A percentile compares a stretch with the other conserved stretches of the same genome.
Evolutionary conservation across 2,888 invertebrate species (phyloP).

Genomic region (Synergus japonicus): DNA sequence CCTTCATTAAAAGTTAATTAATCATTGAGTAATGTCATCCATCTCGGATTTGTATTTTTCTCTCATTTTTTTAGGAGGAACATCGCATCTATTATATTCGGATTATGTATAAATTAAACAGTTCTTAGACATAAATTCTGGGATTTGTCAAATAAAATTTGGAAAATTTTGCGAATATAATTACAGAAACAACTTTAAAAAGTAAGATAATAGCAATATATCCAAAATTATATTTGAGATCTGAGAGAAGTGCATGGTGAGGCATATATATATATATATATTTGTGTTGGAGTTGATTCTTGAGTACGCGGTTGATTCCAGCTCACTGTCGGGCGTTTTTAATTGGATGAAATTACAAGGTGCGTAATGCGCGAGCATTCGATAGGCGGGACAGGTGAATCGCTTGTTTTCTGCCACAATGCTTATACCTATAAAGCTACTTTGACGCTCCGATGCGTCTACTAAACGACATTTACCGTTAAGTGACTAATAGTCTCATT

Average conservation of each 20-base stretch:
- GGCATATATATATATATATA: neutral
- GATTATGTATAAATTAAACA: too few relatives aligned
- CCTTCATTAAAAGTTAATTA: neutral
- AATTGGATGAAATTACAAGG: slow-evolving; percentile 69
- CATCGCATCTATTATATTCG: too few relatives aligned
- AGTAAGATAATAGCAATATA: too few relatives aligned
- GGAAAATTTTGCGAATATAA: too few relatives aligned
- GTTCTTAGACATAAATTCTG: too few relatives aligned
- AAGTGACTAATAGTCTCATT: slow-evolving; percentile 54
- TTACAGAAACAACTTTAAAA: too few relatives aligned
- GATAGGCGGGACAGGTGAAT: slow-evolving; percentile 52
- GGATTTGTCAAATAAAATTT: too few relatives aligned
- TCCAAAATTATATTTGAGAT: too few relatives aligned
- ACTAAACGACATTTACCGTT: slow-evolving; percentile 55
- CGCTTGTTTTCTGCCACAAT: slow-evolving; percentile 48
- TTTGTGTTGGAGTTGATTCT: neutral
- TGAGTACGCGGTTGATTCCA: slow-evolving; percentile 33
- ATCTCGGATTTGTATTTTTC: too few relatives aligned
- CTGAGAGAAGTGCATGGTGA: neutral
- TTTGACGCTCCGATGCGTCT: slow-evolving; percentile 46
- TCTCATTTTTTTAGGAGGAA: too few relatives aligned
- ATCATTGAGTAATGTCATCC: too few relatives aligned
- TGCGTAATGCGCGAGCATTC: slow-evolving; percentile 65
- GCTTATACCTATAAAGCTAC: slow-evolving; percentile 45
- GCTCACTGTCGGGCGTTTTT: slow-evolving; percentile 59